Conservation (phyloP, 2,797 vertebrate species). For the Sebastes glaucus region DNA sequence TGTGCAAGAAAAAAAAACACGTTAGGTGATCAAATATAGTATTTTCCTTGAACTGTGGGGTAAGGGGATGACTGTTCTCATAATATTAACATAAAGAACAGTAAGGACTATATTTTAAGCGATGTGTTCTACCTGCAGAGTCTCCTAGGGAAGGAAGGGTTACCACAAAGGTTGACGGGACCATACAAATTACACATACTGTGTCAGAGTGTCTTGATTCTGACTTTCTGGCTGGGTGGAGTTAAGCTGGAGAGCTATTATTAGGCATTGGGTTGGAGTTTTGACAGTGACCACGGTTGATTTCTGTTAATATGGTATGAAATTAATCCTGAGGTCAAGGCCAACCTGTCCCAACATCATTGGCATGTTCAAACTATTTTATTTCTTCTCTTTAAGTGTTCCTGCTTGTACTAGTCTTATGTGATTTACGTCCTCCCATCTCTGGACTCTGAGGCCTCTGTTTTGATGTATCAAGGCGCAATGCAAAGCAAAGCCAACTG, state of each 20-base stretch:
- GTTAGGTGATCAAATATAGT: conserved; percentile 80
- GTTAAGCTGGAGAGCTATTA: conserved; percentile 51
- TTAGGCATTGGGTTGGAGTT: conserved; percentile 45
- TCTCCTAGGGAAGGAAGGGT: conserved; percentile 48
- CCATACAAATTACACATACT: conserved; percentile 65
- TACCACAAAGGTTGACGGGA: conserved; percentile 50
- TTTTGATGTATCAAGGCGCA: conserved; percentile 43
- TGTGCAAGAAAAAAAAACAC: conserved; percentile 35
- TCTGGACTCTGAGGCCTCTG: conserved; percentile 58
- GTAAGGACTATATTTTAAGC: conserved; percentile 44
- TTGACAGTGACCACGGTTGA: conserved; percentile 41
- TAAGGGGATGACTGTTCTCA: conserved; percentile 66
- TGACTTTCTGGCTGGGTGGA: conserved; percentile 36
- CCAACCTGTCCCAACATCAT: conserved; percentile 34
- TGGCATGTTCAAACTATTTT: conserved; percentile 30
- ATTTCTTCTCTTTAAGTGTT: conserved; percentile 26
- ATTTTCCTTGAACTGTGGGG: conserved; percentile 81
- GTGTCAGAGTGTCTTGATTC: conserved; percentile 47
- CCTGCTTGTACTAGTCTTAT: conserved; percentile 34
- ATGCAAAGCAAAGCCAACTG: conserved; percentile 33
- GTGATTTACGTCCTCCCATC: conserved; percentile 47
- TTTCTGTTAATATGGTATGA: conserved; percentile 68
- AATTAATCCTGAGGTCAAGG: conserved; percentile 66
- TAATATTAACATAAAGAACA: conserved; percentile 66
- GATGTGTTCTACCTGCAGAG: conserved; percentile 46